phyloP scores from a whole-genome alignment of 2,797 vertebrate species.

The Morelia viridis region DNA sequence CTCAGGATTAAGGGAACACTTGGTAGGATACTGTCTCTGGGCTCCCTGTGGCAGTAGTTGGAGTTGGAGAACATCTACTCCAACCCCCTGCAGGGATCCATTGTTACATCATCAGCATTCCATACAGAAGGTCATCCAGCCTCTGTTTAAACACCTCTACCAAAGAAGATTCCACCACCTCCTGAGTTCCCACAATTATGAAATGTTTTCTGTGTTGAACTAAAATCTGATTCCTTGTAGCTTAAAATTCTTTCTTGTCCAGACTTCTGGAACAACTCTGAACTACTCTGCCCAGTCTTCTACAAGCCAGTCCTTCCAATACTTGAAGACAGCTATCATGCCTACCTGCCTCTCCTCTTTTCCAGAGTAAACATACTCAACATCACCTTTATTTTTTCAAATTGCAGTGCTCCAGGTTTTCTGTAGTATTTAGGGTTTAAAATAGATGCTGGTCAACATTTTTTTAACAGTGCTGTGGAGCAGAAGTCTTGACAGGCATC shows the following conservation, averaged over 20 bases:
- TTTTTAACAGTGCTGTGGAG: not conserved
- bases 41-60: not conserved
- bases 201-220: not conserved
- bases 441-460: not conserved
- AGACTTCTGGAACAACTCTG: not conserved
- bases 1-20: too few relatives aligned
- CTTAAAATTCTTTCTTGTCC: not conserved
- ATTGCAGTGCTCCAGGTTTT: not conserved
- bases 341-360: not conserved
- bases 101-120: not conserved
- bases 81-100: not conserved
- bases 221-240: not conserved
- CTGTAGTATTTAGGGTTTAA: not conserved
- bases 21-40: not conserved
- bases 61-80: not conserved
- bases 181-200: not conserved
- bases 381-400: not conserved
- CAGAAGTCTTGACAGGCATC: not conserved
- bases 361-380: not conserved
- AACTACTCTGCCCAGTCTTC: not conserved
- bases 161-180: not conserved
- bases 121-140: not conserved
- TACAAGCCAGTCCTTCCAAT: not conserved
- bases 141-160: not conserved
- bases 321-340: not conserved